A percentile compares a stretch with the other conserved stretches of the same genome.
phyloP scores from a whole-genome alignment of 2,888 invertebrate species.

The Automeris io region DNA sequence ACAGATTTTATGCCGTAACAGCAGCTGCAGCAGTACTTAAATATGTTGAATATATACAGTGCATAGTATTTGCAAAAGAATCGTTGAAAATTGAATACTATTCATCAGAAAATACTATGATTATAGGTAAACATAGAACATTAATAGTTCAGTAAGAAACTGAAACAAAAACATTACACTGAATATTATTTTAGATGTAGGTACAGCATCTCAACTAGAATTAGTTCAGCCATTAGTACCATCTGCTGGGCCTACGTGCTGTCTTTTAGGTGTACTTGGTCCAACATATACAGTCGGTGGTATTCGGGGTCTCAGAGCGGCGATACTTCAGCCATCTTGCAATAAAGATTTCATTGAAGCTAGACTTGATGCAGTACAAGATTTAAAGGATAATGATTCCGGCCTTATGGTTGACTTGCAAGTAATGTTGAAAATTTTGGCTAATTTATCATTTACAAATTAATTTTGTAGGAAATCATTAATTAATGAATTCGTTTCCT shows the following conservation, averaged over 20 bases:
- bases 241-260: conserved; percentile 60
- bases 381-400: conserved; percentile 83
- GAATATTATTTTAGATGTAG: conserved; percentile 78
- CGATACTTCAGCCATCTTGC: conserved; percentile 88
- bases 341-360: conserved; percentile 80
- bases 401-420: conserved; percentile 79
- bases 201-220: conserved; percentile 88
- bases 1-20: conserved; percentile 90
- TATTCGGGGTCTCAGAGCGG: conserved; percentile 84
- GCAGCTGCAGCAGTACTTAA: conserved; percentile 90
- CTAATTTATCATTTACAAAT: no score
- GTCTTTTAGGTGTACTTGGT: conserved; percentile 61
- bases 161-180: no score
- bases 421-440: conserved; percentile 60
- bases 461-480: no score
- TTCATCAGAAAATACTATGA: conserved; percentile 86
- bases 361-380: conserved; percentile 85
- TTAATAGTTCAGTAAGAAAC: no score
- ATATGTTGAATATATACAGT: conserved; percentile 88
- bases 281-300: conserved; percentile 79
- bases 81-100: conserved; percentile 89
- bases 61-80: conserved; percentile 83
- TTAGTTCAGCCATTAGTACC: conserved; percentile 77
- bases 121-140: no score
- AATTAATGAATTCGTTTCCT: conserved; percentile 21